Base-by-base conservation (phyloP, 1,140 invertebrate genomes). In the Temnothorax longispinosus region DNA sequence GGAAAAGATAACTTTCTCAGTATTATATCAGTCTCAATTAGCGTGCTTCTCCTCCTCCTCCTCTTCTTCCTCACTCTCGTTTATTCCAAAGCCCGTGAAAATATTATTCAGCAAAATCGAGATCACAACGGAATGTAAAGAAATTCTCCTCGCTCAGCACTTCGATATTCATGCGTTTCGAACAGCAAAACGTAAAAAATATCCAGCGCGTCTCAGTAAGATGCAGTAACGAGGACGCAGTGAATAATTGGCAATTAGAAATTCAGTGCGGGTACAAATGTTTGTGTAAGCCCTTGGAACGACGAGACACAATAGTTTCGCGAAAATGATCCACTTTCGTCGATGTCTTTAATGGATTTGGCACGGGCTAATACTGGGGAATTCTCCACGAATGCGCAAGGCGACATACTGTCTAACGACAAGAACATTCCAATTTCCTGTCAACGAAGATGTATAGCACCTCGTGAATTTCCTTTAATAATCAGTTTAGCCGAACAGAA, bases 1-100 rank as follows among this genome's bases (percentile, higher is more conserved):
- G 65, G 76, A 86, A 85, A 86, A 84, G 88, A 81, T 88, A 90
- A 92, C 90, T 92, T 92, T 93, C 90, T 88, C 52, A 54, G 18
- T 54, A 54, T 56, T 52, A 78, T 89, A 56, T 91, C 90, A 92
- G 91, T 92, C 81, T 93, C 88, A 87, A 77, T 90, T 82, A 71
- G 76, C 8, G 3, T 41, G 27, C 27, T 21, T 2, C 38, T 41
- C 8, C 18, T 52, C 27, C 21, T 76, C 38, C 56, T 82, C 18
- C 13, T 50, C 41, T 89, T 11, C 56, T 74, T 41, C 41, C 35
- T 82, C 44, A 44, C 50, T 56, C 54, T 77, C 13, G 6, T 18
- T 64, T 47, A 1, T 2, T 11, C 11, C 52, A 32, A 27, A 85
- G 50, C 38, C 35, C 54, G 67, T 65, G 50, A 84, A 81, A 86